Percentiles rank a stretch among this genome's conserved stretches.
phyloP scores from a whole-genome alignment of 2,888 invertebrate genomes.

The Piscicola geometra region DNA sequence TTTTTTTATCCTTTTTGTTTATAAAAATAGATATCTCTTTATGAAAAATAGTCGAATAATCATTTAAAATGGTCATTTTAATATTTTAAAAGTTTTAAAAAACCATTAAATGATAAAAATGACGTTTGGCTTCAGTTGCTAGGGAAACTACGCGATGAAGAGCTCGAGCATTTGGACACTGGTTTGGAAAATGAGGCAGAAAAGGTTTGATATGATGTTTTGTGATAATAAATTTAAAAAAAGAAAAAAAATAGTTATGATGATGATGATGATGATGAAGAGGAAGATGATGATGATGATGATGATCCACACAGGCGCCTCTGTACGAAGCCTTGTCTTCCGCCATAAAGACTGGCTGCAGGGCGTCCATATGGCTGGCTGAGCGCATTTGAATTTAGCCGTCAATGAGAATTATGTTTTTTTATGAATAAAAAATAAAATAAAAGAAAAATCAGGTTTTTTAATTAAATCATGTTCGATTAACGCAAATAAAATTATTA shows the following conservation, averaged over 20 bases:
- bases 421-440: too few species aligned
- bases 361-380: constrained; percentile 84
- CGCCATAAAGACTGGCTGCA: constrained; percentile 85
- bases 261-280: not conserved
- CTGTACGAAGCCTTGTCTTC: constrained; percentile 78
- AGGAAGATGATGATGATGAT: not conserved
- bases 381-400: constrained; percentile 76
- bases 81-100: not conserved
- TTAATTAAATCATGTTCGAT: too few species aligned
- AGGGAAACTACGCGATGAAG: constrained; percentile 87
- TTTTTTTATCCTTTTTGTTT: too few species aligned
- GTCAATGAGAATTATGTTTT: too few species aligned
- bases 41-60: not conserved
- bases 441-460: too few species aligned
- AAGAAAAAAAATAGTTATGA: not conserved
- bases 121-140: constrained; percentile 60
- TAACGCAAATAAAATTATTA: too few species aligned
- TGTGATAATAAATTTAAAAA: too few species aligned
- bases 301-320: constrained; percentile 67
- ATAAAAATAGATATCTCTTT: not conserved
- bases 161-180: constrained; percentile 93
- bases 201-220: too few species aligned
- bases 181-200: constrained; percentile 88
- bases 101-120: too few species aligned
- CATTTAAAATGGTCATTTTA: not conserved